Evolutionary conservation across 2,888 invertebrate species (phyloP), one percentile per base, ranked within the genome.

Genomic region (Brachynemurus nebulosus): DNA sequence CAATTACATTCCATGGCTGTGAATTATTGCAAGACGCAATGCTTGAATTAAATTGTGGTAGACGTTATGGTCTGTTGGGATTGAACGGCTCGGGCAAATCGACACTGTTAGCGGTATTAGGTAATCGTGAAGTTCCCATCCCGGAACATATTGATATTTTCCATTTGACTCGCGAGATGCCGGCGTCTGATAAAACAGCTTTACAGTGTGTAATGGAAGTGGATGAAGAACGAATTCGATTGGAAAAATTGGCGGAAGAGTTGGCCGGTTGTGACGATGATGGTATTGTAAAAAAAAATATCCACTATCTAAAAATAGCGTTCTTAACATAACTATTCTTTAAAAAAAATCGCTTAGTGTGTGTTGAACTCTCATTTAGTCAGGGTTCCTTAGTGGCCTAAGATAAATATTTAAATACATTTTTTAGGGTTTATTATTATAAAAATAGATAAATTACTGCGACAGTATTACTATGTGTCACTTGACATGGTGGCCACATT

Each of bases 1-100:
- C 96, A 25, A 89, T 99, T 54, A 96, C 95, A 37, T 99, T 98
- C 69, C 96, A 97, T 61, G 98, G 98, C 48, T 81, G 84, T 57
- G 98, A 98, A 67, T 73, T 99, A 54, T 74, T 99, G 44, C 86
- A 86, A 59, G 98, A 99, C 63, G 93, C 97, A 2, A 78, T 88
- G 65, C 71, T 98, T 21, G 98, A 98, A 68, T 75, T 99, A 66
- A 99, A 97, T 69, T 92, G 92, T 64, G 96, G 97, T 0, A 74
- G 96, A 51, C 76, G 96, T 54, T 99, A 99, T 63, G 98, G 97
- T 54, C 72, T 98, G 8, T 79, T 98, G 53, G 98, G 98, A 42
- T 73, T 90, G n/a, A 98, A 98, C 66, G 98, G 98, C 53, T 89
- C 91, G 63, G 97, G 97, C 73, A 98, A 98, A 66, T 96, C 96